These are phyloP conservation scores for Condylura cristata DNA, from an alignment of 2,113 vertebrate species.

Conservation along the genomic window DNA sequence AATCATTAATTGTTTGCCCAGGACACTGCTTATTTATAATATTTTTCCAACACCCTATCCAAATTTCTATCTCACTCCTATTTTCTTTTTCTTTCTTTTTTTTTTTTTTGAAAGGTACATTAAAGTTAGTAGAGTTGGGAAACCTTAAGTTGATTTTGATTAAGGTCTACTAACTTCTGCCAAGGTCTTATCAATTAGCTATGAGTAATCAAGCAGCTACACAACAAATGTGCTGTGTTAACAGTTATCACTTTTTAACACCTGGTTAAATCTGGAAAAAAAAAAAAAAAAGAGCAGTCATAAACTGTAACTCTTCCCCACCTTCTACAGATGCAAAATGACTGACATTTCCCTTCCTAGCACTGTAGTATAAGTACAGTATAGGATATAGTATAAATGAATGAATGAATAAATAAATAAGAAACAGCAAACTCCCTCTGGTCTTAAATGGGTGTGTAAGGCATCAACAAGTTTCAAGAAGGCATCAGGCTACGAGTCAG, in stretches of 20 bases:
- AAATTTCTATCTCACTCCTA: neutral
- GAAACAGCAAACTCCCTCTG: neutral
- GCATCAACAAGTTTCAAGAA: neutral
- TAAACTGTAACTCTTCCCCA: neutral
- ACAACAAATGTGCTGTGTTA: neutral
- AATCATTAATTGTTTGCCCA: neutral
- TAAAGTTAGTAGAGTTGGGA: neutral
- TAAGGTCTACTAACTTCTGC: neutral
- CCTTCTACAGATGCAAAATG: constrained; percentile 10
- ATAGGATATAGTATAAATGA: too few species aligned
- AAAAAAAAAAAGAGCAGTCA: neutral
- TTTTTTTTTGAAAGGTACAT: neutral
- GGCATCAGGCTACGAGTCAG: neutral
- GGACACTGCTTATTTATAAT: neutral
- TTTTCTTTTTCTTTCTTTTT: neutral
- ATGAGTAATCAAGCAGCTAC: neutral
- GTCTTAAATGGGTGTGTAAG: neutral
- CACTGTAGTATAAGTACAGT: neutral
- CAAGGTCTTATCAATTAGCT: neutral
- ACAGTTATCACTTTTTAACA: constrained; percentile 9
- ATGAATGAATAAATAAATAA: neutral
- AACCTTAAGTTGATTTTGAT: neutral
- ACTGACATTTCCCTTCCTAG: neutral
- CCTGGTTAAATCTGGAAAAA: neutral
- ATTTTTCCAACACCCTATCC: neutral